phyloP scores from a whole-genome alignment of 2,888 invertebrate species.

The Torymus auratus region DNA sequence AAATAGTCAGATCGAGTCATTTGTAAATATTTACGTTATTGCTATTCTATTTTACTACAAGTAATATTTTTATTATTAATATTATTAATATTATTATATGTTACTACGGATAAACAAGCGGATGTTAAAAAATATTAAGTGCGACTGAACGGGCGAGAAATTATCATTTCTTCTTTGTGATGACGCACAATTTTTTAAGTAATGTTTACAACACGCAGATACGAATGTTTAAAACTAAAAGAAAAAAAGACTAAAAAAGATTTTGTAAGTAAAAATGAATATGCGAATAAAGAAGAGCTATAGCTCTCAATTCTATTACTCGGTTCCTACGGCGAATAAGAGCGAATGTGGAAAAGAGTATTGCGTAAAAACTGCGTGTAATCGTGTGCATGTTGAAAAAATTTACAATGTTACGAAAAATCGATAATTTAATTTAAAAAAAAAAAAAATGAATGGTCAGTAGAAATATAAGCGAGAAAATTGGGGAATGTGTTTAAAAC shows the following conservation, averaged over 20 bases:
- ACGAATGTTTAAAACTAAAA: slow-evolving; percentile 41
- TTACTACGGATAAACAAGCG: slow-evolving; percentile 51
- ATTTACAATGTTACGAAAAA: slow-evolving; percentile 53
- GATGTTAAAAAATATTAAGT: slow-evolving; percentile 48
- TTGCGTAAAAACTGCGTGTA: slow-evolving; percentile 51
- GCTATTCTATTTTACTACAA: slow-evolving; percentile 57
- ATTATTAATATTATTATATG: slow-evolving; percentile 54
- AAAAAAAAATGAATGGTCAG: slow-evolving; percentile 51
- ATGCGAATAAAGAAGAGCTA: slow-evolving; percentile 37
- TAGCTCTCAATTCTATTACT: slow-evolving; percentile 62
- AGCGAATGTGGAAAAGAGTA: slow-evolving; percentile 59
- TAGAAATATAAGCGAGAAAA: slow-evolving; percentile 51
- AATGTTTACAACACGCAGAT: slow-evolving; percentile 37
- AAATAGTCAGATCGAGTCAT: slow-evolving; percentile 77
- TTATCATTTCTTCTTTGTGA: slow-evolving; percentile 22
- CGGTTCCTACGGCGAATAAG: slow-evolving; percentile 68
- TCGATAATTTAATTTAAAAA: slow-evolving; percentile 47
- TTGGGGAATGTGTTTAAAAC: slow-evolving; percentile 48
- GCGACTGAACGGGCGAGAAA: slow-evolving; percentile 28
- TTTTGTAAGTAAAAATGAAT: slow-evolving; percentile 38
- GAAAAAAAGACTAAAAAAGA: slow-evolving; percentile 53
- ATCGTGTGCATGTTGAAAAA: slow-evolving; percentile 57
- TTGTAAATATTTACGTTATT: slow-evolving; percentile 70
- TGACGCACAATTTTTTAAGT: slow-evolving; percentile 45
- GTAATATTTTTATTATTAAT: slow-evolving; percentile 57